Conservation (phyloP, 2,797 vertebrate species). For the Cyprinodon diabolis region DNA sequence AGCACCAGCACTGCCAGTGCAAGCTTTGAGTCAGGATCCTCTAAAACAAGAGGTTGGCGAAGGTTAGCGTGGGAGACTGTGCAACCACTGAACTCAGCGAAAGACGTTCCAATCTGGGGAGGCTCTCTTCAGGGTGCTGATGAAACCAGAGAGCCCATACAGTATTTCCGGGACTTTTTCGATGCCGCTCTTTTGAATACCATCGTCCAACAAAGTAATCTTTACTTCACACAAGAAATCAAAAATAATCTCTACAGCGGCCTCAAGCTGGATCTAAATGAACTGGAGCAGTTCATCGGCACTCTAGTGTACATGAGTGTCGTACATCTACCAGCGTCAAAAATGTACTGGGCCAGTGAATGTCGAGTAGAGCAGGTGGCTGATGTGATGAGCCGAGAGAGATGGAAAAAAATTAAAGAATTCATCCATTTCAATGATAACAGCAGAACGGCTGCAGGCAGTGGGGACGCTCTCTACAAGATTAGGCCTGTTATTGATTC, state of each 20-base stretch:
- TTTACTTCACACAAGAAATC: constrained; percentile 17
- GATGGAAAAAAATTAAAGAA: constrained; percentile 26
- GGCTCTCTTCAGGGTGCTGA: background rate
- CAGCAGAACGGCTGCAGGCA: constrained; percentile 3
- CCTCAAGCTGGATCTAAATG: constrained; percentile 14
- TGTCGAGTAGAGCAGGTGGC: constrained; percentile 19
- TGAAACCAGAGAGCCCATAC: background rate
- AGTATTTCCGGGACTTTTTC: constrained; percentile 23
- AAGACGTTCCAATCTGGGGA: background rate
- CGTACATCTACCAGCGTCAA: constrained; percentile 4
- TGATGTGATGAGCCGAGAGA: constrained; percentile 22
- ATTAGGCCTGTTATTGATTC: constrained; percentile 6
- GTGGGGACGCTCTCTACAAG: background rate
- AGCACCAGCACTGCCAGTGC: background rate
- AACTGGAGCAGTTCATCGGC: constrained; percentile 32
- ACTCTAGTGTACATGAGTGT: constrained; percentile 32
- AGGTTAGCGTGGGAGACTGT: background rate
- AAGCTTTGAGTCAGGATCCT: too few relatives aligned
- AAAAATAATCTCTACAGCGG: background rate
- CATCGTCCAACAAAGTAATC: constrained; percentile 29
- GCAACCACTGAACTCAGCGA: background rate
- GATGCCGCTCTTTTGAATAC: constrained; percentile 1
- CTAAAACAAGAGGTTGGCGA: background rate
- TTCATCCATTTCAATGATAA: constrained; percentile 34
- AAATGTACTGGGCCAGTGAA: constrained; percentile 26